Conservation (phyloP, 2,888 invertebrate genomes). For the Archaeoteleia sp. region DNA sequence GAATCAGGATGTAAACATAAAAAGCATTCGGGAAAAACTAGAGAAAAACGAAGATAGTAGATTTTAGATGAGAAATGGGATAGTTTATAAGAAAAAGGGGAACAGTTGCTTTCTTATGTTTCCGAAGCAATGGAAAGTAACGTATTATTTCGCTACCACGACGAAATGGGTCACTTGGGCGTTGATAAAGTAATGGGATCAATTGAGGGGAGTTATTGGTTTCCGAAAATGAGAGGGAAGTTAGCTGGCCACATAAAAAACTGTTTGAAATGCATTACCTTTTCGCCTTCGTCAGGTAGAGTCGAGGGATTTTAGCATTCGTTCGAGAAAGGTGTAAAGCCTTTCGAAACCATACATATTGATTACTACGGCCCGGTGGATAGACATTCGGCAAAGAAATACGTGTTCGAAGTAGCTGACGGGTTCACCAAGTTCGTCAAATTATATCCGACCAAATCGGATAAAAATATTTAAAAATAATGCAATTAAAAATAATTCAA, state of each 20-base stretch:
- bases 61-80: conserved; percentile 51
- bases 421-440: conserved; percentile 16
- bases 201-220: conserved; percentile 44
- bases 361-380: conserved; percentile 23
- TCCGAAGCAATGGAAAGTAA: conserved; percentile 39
- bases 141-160: conserved; percentile 46
- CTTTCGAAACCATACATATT: conserved; percentile 17
- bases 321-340: conserved; percentile 11
- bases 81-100: conserved; percentile 46
- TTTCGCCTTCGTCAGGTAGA: conserved; percentile 26
- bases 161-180: conserved; percentile 51
- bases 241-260: conserved; percentile 21
- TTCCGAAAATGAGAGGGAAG: conserved; percentile 28
- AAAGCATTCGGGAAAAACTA: conserved; percentile 20
- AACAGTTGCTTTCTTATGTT: conserved; percentile 49
- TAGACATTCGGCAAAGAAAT: neutral
- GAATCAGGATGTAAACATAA: conserved; percentile 22
- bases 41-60: conserved; percentile 24
- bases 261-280: conserved; percentile 54
- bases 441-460: no score
- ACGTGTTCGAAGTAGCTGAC: conserved; percentile 9
- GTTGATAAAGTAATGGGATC: conserved; percentile 43
- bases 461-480: no score
- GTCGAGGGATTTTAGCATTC: conserved; percentile 33
- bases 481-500: no score